Evolutionary conservation across 2,113 vertebrate genomes (phyloP), one percentile per base, ranked within the genome.

Genomic region (Agapornis roseicollis): DNA sequence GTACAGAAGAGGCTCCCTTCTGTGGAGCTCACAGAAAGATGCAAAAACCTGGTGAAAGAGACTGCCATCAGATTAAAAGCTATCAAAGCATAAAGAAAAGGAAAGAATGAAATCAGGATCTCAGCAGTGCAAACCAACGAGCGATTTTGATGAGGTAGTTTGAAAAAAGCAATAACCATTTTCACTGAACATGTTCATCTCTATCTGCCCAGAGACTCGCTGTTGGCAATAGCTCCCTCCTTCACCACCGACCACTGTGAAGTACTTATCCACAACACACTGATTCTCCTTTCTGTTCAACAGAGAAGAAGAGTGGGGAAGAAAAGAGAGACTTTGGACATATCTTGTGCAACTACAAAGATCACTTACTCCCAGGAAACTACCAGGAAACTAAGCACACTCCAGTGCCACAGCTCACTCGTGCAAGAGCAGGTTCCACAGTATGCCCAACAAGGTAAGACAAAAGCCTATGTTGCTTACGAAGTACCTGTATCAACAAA

Each of bases 281-380:
- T 20, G 12, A 53, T 73, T 71, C 20, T 11, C 28, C 25, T 80
- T 82, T 77, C 61, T 11, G 17, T n/a, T 60, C 86, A 13, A 7
- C 0, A 1, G 17, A 63, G 10, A 11, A 10, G 13, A 47, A 79
- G 24, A 11, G 50, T 1, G 1, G 6, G 6, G 16, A 25, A 69
- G 5, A 80, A 47, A 78, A 44, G 0, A 1, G 44, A 85, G 58
- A 49, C 13, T 66, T 28, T 0, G 1, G 11, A 8, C 10, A 2
- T 7, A 44, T 31, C 47, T 68, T 84, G 73, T 58, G 66, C 61
- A 81, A 33, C 22, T 49, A 10, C 41, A 61, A 24, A 68, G 42
- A 55, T 14, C 50, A 44, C 37, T 27, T 16, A 19, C 14, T 65
- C 41, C 22, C 46, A 52, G 82, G 37, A 82, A 91, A 53, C 15